Evolutionary conservation across 2,888 invertebrate species (phyloP), one percentile per base, ranked within the genome.

Genomic region (Kuschelorhynchus macadamiae): DNA sequence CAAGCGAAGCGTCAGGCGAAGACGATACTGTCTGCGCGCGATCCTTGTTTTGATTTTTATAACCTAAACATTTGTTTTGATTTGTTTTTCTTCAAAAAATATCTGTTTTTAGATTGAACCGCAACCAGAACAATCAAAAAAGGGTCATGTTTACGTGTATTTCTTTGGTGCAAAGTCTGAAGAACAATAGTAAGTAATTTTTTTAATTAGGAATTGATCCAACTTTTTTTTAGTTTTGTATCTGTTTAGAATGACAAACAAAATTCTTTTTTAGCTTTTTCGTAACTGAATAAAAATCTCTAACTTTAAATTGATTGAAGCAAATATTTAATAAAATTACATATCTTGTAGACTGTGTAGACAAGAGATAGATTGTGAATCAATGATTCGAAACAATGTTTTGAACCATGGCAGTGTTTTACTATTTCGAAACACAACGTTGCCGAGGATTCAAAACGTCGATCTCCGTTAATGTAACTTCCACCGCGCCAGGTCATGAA

Each of bases 131-230:
- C 91, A 91, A 16, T 87, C 90, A 16, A 91, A 90, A 78, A 94
- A 93, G 81, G 91, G 92, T 8, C 89, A 90, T 68, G 92, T 92
- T 80, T 96, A 95, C 85, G 93, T 97, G 73, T 96, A 91, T 85
- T 97, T 97, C 86, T 97, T 95, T 85, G 97, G 97, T 62, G 91
- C 94, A n/a, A 92, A 95, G 78, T 8, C 39, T n/a, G 39, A 47
- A 11, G 49, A 56, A 55, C 56, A 47, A 36, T 50, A 63, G 56
- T 52, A 52, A 44, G 46, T 46, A 44, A 16, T 53, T 25, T n/a
- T n/a, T n/a, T n/a, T n/a, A n/a, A n/a, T n/a, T n/a, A n/a, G n/a
- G n/a, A n/a, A n/a, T n/a, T n/a, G n/a, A n/a, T n/a, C n/a, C n/a
- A n/a, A n/a, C n/a, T n/a, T n/a, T n/a, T n/a, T n/a, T n/a, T n/a